Evolutionary conservation across 2,113 vertebrate species (phyloP).

Genomic region (Dicaeum eximium): DNA sequence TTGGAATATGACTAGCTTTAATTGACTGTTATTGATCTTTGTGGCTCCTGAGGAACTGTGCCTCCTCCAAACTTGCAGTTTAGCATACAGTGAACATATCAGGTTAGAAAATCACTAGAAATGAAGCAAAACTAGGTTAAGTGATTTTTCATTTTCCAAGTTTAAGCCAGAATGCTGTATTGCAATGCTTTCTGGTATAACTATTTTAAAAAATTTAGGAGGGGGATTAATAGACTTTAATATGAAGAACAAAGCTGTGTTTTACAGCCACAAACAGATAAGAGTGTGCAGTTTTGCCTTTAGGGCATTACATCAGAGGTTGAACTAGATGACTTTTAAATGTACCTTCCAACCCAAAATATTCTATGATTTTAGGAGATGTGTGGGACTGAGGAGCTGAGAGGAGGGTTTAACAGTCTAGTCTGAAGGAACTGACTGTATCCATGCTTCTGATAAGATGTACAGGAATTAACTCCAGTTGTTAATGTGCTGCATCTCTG

Average conservation of each 20-base stretch:
- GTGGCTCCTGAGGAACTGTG: not conserved
- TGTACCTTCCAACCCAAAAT: not conserved
- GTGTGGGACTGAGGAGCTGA: not conserved
- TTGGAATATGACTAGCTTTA: not conserved
- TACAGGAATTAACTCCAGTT: not conserved
- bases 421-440: not conserved
- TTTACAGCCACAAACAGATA: not conserved
- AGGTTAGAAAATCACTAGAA: not conserved
- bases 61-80: not conserved
- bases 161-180: not conserved
- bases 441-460: not conserved
- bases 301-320: fast-evolving
- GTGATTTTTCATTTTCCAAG: not conserved
- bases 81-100: not conserved
- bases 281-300: not conserved
- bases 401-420: not conserved
- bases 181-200: not conserved
- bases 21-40: not conserved
- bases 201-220: not conserved
- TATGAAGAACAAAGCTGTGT: not conserved
- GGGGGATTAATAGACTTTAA: not conserved
- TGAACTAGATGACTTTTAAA: not conserved
- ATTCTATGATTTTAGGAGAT: not conserved
- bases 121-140: not conserved
- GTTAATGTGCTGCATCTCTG: not conserved